These are phyloP conservation scores for Notamacropus eugenii DNA, from an alignment of 2,797 vertebrate species.

Conservation along the genomic window DNA sequence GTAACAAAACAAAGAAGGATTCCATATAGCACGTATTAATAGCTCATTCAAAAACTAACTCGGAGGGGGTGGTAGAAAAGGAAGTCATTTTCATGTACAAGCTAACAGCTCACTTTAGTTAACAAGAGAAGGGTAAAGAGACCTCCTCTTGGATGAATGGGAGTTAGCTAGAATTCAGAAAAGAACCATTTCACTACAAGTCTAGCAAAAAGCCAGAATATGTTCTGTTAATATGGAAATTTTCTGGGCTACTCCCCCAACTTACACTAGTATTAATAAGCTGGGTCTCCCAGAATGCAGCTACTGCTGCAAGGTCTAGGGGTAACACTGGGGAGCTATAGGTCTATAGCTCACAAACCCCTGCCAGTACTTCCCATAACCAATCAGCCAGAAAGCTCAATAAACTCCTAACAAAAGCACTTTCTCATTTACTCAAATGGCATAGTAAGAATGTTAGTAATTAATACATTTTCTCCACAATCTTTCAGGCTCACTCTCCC, in stretches of 20 bases:
- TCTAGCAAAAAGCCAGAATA: conserved; percentile 55
- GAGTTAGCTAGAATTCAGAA: conserved; percentile 56
- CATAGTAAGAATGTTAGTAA: not conserved
- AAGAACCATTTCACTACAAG: conserved; percentile 11
- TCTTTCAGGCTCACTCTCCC: not conserved
- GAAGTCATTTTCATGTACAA: conserved; percentile 52
- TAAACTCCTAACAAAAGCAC: not conserved
- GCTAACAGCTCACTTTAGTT: conserved; percentile 64
- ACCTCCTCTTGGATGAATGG: conserved; percentile 43
- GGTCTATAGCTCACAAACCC: not conserved
- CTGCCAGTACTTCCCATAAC: not conserved
- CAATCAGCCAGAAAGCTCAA: not conserved
- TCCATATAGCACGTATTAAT: conserved; percentile 37
- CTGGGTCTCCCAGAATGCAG: not conserved
- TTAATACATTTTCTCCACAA: not conserved
- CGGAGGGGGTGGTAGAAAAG: not conserved
- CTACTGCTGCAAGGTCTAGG: not conserved
- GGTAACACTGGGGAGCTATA: not conserved
- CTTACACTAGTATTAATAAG: not conserved
- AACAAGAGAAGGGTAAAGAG: conserved; percentile 51
- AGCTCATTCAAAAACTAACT: conserved; percentile 63
- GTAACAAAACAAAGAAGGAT: conserved; percentile 62
- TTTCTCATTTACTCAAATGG: not conserved
- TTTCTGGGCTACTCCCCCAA: not conserved
- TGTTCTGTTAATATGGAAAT: not conserved